Percentiles rank a stretch among this genome's conserved stretches.
phyloP scores from a whole-genome alignment of 92 coral and sea anemone species.

The Bergia sp. region DNA sequence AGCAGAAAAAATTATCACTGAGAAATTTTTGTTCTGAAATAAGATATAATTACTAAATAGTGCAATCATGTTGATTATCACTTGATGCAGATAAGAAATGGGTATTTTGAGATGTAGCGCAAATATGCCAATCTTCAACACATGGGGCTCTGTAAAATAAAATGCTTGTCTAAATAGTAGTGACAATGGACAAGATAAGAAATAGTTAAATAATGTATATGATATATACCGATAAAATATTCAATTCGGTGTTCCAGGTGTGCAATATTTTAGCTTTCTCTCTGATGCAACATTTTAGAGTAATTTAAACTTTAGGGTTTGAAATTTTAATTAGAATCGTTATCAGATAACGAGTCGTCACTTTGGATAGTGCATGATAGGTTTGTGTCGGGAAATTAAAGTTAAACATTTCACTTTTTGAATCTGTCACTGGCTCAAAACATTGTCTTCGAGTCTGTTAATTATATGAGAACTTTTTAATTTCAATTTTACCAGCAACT shows the following conservation, averaged over 20 bases:
- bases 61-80: not conserved
- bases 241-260: not conserved
- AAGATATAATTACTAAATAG: not conserved
- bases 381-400: too few relatives aligned
- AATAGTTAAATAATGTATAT: not conserved
- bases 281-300: too few relatives aligned
- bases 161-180: slow-evolving; percentile 1
- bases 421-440: too few relatives aligned
- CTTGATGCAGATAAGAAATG: slow-evolving; percentile 6
- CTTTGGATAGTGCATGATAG: too few relatives aligned
- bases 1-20: not conserved
- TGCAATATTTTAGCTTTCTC: not conserved
- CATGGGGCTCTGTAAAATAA: slow-evolving; percentile 13
- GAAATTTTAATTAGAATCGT: not conserved
- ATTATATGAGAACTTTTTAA: too few relatives aligned
- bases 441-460: too few relatives aligned
- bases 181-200: not conserved
- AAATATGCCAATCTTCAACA: slow-evolving; percentile 26
- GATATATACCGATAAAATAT: not conserved
- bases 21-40: not conserved
- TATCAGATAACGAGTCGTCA: not conserved
- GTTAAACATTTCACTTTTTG: too few relatives aligned
- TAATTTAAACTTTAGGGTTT: not conserved
- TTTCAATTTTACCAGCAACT: too few relatives aligned
- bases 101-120: slow-evolving; percentile 19